Evolutionary conservation across 2,888 invertebrate genomes (phyloP).

Genomic region (Drosophila atroscutellata): DNA sequence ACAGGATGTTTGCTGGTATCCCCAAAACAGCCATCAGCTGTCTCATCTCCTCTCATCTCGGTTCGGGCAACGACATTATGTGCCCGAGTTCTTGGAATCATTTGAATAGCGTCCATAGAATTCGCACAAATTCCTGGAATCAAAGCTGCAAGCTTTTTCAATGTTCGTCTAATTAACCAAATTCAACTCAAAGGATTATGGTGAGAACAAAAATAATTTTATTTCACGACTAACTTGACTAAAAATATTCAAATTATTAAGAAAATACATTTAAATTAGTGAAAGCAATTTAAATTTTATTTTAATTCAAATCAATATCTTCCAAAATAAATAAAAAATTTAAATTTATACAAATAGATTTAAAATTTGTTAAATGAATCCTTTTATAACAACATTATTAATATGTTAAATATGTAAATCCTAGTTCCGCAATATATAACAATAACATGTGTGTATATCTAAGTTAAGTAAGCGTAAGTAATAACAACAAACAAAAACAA

Average conservation of each 20-base stretch:
- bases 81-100: constrained; percentile 58
- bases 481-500: no score
- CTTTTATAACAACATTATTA: neutral
- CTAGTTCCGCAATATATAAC: neutral
- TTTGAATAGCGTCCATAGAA: constrained; percentile 45
- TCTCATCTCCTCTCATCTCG: constrained; percentile 17
- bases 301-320: neutral
- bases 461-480: no score
- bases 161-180: neutral
- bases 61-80: constrained; percentile 53
- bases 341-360: neutral
- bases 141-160: constrained; percentile 55
- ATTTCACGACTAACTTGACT: neutral
- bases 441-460: no score
- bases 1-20: constrained; percentile 65
- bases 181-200: neutral
- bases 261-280: neutral
- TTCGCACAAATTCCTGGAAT: constrained; percentile 49
- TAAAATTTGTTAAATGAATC: neutral
- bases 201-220: neutral
- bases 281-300: neutral
- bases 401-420: neutral
- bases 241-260: neutral
- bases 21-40: constrained; percentile 27
- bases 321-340: neutral